phyloP scores from a whole-genome alignment of 2,888 invertebrate species.

The Serrognathus titanus region DNA sequence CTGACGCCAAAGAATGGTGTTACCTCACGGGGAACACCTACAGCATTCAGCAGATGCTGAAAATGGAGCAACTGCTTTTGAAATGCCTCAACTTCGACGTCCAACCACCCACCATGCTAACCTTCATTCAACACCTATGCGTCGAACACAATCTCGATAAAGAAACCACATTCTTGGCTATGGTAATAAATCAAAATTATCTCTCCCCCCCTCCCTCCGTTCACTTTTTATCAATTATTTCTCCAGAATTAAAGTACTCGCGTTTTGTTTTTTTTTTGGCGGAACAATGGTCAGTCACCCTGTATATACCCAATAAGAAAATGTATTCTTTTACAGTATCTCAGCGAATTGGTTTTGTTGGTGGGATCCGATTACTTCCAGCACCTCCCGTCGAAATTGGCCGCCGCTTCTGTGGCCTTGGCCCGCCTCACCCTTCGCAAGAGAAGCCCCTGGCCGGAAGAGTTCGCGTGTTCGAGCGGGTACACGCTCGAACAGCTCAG shows the following conservation, averaged over 20 bases:
- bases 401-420: conserved; percentile 40
- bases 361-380: conserved; percentile 40
- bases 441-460: conserved; percentile 44
- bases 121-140: conserved; percentile 40
- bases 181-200: conserved; percentile 31
- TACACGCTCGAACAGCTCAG: conserved; percentile 52
- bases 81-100: conserved; percentile 40
- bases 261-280: background rate
- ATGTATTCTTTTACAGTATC: conserved; percentile 29
- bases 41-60: conserved; percentile 36
- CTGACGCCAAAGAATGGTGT: conserved; percentile 41
- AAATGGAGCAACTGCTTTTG: conserved; percentile 44
- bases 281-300: no score
- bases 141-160: conserved; percentile 33
- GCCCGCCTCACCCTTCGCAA: conserved; percentile 42
- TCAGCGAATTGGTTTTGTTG: conserved; percentile 42
- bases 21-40: conserved; percentile 42
- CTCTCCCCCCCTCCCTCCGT: no score
- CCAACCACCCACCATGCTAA: conserved; percentile 40
- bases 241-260: background rate
- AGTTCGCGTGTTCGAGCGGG: conserved; percentile 47
- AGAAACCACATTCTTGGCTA: conserved; percentile 36
- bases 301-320: background rate
- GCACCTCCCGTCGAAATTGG: conserved; percentile 43
- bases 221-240: background rate